A percentile compares a stretch with the other conserved stretches of the same genome.
Evolutionary conservation across 2,113 vertebrate genomes (phyloP).

Genomic region (Caranx melampygus): DNA sequence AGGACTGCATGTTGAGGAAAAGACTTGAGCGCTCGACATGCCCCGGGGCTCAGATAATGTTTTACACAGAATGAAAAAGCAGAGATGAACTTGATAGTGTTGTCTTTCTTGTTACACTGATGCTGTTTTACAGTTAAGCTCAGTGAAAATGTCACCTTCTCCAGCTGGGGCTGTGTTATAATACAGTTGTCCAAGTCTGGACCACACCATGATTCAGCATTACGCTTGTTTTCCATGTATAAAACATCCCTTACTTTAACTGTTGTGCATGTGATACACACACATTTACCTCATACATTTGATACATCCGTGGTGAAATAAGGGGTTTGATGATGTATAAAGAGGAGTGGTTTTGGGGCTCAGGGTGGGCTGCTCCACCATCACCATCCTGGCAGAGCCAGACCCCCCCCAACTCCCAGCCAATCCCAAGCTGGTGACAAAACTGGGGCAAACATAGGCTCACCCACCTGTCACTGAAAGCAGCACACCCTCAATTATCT

Average conservation of each 20-base stretch:
- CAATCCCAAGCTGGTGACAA: no score
- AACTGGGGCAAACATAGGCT: no score
- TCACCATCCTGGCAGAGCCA: no score
- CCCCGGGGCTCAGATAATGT: neutral
- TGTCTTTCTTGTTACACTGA: neutral
- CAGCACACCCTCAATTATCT: no score
- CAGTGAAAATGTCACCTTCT: neutral
- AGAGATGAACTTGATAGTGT: neutral
- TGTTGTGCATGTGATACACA: neutral
- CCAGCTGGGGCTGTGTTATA: no score
- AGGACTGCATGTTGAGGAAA: conserved; percentile 58
- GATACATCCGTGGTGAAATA: neutral
- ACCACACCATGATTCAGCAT: no score
- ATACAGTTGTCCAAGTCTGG: no score
- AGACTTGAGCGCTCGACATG: neutral
- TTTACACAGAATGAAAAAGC: neutral
- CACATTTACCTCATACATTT: neutral
- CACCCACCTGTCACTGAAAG: no score
- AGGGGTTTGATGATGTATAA: no score
- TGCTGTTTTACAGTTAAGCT: neutral
- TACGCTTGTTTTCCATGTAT: neutral
- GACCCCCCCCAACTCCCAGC: no score
- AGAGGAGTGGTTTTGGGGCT: no score
- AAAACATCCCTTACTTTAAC: neutral
- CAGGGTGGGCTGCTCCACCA: no score